These are phyloP conservation scores for Aphelenchoides bicaudatus DNA, from an alignment of 2,888 invertebrate genomes.

Conservation along the genomic window DNA sequence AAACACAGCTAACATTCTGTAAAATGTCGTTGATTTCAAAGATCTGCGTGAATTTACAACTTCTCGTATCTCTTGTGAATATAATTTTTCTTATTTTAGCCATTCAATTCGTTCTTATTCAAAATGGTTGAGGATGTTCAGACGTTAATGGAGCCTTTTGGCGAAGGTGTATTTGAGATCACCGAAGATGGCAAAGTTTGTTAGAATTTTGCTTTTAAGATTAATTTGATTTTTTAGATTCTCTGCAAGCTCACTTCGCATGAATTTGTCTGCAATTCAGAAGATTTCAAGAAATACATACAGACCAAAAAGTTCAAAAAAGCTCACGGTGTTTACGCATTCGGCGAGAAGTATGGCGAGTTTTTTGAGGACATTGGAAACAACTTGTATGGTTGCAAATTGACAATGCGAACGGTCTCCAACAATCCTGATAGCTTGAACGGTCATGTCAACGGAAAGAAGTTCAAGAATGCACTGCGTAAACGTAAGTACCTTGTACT, in stretches of 20 bases:
- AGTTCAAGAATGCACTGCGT: conserved; percentile 19
- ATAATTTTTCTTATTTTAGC: too few species aligned
- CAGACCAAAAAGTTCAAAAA: conserved; percentile 20
- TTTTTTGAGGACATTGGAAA: conserved; percentile 29
- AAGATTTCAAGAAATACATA: conserved; percentile 22
- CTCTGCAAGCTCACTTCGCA: conserved; percentile 22
- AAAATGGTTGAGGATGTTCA: too few species aligned
- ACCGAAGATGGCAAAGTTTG: conserved; percentile 14
- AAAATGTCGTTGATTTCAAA: too few species aligned
- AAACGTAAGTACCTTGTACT: conserved; percentile 1
- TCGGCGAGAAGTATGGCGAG: conserved; percentile 23
- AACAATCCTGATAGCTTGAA: conserved; percentile 18
- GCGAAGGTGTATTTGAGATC: conserved; percentile 16
- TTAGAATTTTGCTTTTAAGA: not conserved
- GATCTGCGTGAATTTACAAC: too few species aligned
- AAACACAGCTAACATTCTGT: too few species aligned
- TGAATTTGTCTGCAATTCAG: conserved; percentile 22
- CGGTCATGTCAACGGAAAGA: conserved; percentile 27
- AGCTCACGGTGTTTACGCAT: conserved; percentile 17
- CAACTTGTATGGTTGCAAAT: conserved; percentile 23
- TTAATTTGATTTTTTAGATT: conserved; percentile 20
- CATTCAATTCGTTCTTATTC: too few species aligned
- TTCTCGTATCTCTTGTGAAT: too few species aligned
- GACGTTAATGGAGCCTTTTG: too few species aligned
- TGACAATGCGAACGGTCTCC: conserved; percentile 21